phyloP scores from a whole-genome alignment of 2,113 vertebrate species.

The Protobothrops flavoviridis region DNA sequence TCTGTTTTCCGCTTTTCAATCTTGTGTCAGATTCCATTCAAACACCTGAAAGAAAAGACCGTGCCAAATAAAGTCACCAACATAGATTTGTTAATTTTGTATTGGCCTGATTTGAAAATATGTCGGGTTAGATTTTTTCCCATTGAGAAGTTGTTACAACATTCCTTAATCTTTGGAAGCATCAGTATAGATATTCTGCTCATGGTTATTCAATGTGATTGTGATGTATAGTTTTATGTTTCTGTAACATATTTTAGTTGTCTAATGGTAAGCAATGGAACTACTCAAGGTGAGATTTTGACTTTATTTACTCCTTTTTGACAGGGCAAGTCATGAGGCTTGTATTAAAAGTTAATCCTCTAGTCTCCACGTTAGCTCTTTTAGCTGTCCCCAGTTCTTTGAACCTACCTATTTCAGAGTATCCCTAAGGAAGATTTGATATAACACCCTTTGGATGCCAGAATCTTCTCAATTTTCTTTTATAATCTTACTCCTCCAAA shows the following conservation, averaged over 20 bases:
- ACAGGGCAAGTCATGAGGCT: background rate
- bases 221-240: background rate
- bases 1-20: background rate
- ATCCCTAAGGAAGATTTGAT: background rate
- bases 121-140: background rate
- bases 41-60: background rate
- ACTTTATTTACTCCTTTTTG: background rate
- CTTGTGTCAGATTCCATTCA: background rate
- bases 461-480: background rate
- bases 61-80: background rate
- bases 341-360: background rate
- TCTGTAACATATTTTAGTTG: background rate
- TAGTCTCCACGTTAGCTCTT: background rate
- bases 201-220: background rate
- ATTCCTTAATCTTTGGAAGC: background rate
- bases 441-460: background rate
- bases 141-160: background rate
- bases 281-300: background rate
- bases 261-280: background rate
- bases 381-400: background rate
- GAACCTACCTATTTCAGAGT: background rate
- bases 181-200: background rate
- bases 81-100: background rate
- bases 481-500: background rate
- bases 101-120: background rate